A percentile compares a stretch with the other conserved stretches of the same genome.
phyloP scores from a whole-genome alignment of 2,888 invertebrate genomes.

The Hypolimnas misippus region DNA sequence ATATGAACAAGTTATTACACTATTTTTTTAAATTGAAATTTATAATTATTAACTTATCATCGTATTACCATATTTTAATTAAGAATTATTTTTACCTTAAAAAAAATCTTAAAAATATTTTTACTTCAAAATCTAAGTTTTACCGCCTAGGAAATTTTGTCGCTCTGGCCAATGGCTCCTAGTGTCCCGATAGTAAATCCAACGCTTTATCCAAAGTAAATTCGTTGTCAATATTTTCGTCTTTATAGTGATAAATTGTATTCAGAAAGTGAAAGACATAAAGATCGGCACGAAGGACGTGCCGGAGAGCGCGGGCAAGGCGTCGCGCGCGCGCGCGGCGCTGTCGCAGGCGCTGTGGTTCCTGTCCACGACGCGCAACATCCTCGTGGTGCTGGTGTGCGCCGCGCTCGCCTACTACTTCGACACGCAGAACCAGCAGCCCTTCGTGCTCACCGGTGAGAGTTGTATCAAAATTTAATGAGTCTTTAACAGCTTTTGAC shows the following conservation, averaged over 20 bases:
- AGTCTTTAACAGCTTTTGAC: too few species aligned
- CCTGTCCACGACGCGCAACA: slow-evolving; percentile 89
- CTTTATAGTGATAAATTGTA: slow-evolving; percentile 50
- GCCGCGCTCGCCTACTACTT: slow-evolving; percentile 87
- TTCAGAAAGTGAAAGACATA: slow-evolving; percentile 89
- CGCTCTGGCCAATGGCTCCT: too few species aligned
- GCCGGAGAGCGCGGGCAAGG: slow-evolving; percentile 43
- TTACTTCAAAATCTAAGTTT: too few species aligned
- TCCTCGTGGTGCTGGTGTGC: slow-evolving; percentile 89
- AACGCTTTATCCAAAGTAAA: too few species aligned
- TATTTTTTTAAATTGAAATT: too few species aligned
- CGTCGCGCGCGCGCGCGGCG: slow-evolving; percentile 59
- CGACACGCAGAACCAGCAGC: slow-evolving; percentile 83
- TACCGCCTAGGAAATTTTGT: too few species aligned
- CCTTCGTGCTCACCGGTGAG: slow-evolving; percentile 87
- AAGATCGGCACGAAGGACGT: slow-evolving; percentile 69
- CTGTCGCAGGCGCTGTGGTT: slow-evolving; percentile 87
- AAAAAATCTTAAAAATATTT: too few species aligned
- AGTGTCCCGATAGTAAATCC: too few species aligned
- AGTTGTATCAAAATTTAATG: background rate
- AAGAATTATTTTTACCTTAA: too few species aligned
- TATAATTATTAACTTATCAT: too few species aligned
- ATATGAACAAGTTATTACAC: too few species aligned
- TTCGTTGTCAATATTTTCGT: background rate
- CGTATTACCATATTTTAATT: too few species aligned